Evolutionary conservation across 1,140 invertebrate genomes (phyloP).

Genomic region (Stegodyphus dumicola): DNA sequence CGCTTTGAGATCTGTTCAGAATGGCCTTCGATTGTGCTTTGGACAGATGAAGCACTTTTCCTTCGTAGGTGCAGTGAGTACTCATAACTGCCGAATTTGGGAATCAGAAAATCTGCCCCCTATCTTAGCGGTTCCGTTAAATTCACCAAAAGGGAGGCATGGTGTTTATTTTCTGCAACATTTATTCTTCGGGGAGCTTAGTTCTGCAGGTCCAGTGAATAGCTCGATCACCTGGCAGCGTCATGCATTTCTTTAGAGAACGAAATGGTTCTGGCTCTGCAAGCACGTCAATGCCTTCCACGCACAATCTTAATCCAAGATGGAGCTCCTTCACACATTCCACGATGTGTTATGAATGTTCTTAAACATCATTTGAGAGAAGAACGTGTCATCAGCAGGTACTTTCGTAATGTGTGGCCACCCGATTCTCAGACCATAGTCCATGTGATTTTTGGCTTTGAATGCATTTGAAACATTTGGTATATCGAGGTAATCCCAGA

Average conservation of each 20-base stretch:
- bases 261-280: not conserved
- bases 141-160: too few relatives aligned
- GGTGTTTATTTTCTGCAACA: too few relatives aligned
- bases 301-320: slow-evolving; percentile 1
- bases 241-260: not conserved
- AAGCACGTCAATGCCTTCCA: not conserved
- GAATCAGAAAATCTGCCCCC: too few relatives aligned
- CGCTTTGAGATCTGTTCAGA: too few relatives aligned
- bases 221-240: not conserved
- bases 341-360: not conserved
- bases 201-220: not conserved
- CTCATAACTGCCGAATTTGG: too few relatives aligned
- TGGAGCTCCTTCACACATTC: slow-evolving; percentile 10
- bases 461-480: not conserved
- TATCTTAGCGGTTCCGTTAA: too few relatives aligned
- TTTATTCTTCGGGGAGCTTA: too few relatives aligned
- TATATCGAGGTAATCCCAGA: not conserved
- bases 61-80: too few relatives aligned
- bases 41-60: too few relatives aligned
- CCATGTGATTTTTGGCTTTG: not conserved
- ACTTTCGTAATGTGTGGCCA: not conserved
- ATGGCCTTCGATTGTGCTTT: too few relatives aligned
- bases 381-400: not conserved
- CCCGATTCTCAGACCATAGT: not conserved
- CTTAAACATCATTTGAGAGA: not conserved